Base-by-base conservation (phyloP, 1,140 invertebrate species). In the Papilio machaon region DNA sequence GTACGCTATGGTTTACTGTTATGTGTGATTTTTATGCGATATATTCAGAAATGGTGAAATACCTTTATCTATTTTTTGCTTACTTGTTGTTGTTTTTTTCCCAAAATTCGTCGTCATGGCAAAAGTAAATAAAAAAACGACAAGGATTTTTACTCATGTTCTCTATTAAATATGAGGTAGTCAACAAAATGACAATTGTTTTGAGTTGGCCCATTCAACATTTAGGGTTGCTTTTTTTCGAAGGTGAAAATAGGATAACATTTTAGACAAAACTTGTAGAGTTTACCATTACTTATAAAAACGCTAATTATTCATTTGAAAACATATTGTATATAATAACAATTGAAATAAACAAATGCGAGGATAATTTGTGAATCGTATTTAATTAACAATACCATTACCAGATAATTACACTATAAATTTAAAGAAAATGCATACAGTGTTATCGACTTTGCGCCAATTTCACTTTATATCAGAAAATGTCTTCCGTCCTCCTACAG, bases 11-110 rank as follows among this genome's bases (percentile, higher is more conserved):
- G 84, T 81, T 86, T 87, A 85, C 80, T 78, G 84, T 82, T 81
- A 82, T 84, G 83, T 83, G 83, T 85, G 81, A 82, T 80, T 85
- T 88, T 89, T 87, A 86, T 86, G 82, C 60, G 81, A 80, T 80
- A 73, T n/a, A 64, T 58, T 82, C 58, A 74, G 30, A 49, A 76
- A 52, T 54, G 74, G 30, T 76, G 49, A 52, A 76, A 52, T 54
- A 10, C 23, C 74, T 76, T 76, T 54, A 54, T 54, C 23, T 47
- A 54, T 15, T 10, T 35, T 17, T 15, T 67, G 23, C 15, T 3
- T 67, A 67, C 35, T 11, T 30, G 13, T 10, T 60, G n/a, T 30
- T 70, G 30, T 70, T 70, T 70, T 67, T 38, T 70, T 15, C 35
- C 35, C 0, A 8, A 64, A 58, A 58, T 19, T 19, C 8, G 54